Evolutionary conservation across 2,888 invertebrate species (phyloP), one percentile per base, ranked within the genome.

Genomic region (Drosophila anomelani): DNA sequence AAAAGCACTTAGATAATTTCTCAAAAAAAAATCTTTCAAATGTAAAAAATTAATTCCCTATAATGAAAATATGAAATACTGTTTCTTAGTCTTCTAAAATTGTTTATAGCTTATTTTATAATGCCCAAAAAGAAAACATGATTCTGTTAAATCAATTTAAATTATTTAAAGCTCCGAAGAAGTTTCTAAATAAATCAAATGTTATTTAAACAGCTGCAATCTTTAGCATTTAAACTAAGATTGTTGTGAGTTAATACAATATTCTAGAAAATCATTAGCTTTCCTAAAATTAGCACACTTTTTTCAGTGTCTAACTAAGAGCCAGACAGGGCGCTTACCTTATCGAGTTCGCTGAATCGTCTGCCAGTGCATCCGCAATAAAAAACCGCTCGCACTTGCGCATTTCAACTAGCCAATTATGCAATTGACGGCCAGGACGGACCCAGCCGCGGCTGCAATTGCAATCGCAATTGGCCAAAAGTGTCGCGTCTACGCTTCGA

Each of bases 291-390:
- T 23, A 9, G 23, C 23, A 13, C 3, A 13, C 15, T 54, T 53
- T 20, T 29, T 2, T 3, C 6, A 67, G 66, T 66, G 64, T 20
- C 26, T 26, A 38, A 23, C 58, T 38, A 17, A 63, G 73, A 66
- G 61, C 60, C 61, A 68, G 76, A 62, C 62, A 63, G 71, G 64
- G 80, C 64, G 78, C 81, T 75, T 64, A 75, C 81, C 75, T 80
- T 85, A 89, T 87, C 85, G 80, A 58, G 34, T 43, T 32, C 51
- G 69, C 76, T 78, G 69, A 75, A 84, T 89, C 89, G 85, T 84
- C 87, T 86, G 89, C 80, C 64, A 77, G 78, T 83, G 89, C 88
- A 86, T 86, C 86, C 86, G 89, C 89, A 79, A 86, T 86, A 86
- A 86, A 87, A 82, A 72, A 49, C 69, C 77, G 60, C 73, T 83